Conservation (phyloP, 2,888 invertebrate species). For the Himalopsyche japonica region DNA sequence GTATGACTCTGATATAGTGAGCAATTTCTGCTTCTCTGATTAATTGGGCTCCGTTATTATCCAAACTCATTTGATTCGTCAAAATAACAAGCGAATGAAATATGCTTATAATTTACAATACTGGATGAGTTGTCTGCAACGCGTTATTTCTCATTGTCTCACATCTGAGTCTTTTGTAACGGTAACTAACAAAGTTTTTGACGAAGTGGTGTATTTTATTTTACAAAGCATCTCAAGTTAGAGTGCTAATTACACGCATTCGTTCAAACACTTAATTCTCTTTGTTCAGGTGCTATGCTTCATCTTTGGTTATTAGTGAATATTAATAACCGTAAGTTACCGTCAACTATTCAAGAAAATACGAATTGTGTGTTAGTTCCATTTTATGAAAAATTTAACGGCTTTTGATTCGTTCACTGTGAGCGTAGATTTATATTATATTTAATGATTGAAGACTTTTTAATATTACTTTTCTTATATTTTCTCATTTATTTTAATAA, state of each 20-base stretch:
- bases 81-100: too few species aligned
- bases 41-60: too few species aligned
- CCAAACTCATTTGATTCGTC: too few species aligned
- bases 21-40: too few species aligned
- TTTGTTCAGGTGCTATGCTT: neutral
- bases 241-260: neutral
- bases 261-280: neutral
- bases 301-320: neutral
- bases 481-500: too few species aligned
- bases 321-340: neutral
- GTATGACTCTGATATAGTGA: too few species aligned
- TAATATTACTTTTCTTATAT: too few species aligned
- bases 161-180: neutral
- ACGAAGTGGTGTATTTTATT: neutral
- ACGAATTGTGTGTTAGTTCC: neutral
- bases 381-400: neutral
- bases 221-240: neutral
- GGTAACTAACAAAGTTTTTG: neutral
- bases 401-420: neutral
- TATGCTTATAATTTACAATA: too few species aligned
- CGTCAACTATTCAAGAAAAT: neutral
- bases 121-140: too few species aligned
- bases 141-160: neutral
- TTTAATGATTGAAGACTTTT: neutral
- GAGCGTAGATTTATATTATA: neutral